Evolutionary conservation across 2,113 vertebrate genomes (phyloP).

Genomic region (Sapayoa aenigma): DNA sequence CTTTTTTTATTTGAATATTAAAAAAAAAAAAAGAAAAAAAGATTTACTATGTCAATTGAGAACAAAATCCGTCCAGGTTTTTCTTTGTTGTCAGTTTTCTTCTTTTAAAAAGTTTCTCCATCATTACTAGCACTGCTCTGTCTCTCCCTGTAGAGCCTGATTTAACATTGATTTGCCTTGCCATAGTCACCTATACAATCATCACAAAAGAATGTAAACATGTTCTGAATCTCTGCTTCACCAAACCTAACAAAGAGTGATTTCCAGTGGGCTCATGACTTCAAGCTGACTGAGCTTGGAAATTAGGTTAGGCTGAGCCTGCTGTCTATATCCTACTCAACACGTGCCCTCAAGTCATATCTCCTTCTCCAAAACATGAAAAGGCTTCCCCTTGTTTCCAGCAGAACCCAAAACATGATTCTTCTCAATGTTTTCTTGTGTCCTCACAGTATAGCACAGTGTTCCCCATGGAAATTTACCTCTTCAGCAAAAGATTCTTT

Average conservation of each 20-base stretch:
- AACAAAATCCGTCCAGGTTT: not conserved
- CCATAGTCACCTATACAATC: accelerated
- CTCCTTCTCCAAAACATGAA: not conserved
- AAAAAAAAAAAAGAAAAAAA: not conserved
- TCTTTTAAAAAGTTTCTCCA: not conserved
- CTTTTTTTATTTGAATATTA: not conserved
- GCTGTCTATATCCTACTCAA: not conserved
- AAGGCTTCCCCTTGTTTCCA: not conserved
- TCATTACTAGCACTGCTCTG: not conserved
- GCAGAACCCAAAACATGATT: not conserved
- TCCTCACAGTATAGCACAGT: not conserved
- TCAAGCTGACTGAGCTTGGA: not conserved
- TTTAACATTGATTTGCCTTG: not conserved
- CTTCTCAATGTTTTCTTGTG: not conserved
- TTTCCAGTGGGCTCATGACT: not conserved
- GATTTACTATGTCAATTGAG: not conserved
- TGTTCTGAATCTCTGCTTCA: not conserved
- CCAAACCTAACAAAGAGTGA: not conserved
- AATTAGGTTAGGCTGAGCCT: not conserved
- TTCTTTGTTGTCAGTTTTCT: not conserved
- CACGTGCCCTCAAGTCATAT: not conserved
- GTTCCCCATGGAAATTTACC: not conserved
- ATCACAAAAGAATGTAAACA: not conserved
- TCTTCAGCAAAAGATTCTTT: not conserved
- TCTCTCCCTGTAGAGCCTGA: not conserved